Evolutionary conservation across 2,113 vertebrate species (phyloP), one percentile per base, ranked within the genome.

Genomic region (Rhegmatorhina hoffmannsi): DNA sequence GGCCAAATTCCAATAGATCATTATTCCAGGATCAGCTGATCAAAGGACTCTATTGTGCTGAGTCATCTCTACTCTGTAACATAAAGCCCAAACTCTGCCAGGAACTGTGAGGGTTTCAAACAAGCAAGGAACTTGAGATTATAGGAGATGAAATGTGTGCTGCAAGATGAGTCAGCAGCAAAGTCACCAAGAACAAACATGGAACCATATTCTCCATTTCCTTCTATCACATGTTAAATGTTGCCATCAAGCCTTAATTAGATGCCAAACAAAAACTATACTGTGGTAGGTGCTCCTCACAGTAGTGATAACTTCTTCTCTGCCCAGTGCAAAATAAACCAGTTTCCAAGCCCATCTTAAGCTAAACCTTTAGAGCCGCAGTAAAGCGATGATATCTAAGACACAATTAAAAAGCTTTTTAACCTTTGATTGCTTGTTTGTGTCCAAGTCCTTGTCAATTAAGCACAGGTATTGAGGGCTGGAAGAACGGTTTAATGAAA

Each of bases 361-460:
- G 13, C 2, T 34, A n/a, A 72, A 46, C 13, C 17, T 80, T 73
- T 20, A 33, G 17, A 18, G 10, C 16, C 66, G 2, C 43, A 76
- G 34, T 49, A 73, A 85, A 59, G 13, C 29, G 46, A 7, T 0
- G 1, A 20, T 38, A 50, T 19, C 43, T 38, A 73, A 5, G 7
- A 38, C 62, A 95, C 9, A 84, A 73, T 88, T 90, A 13, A 74
- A 92, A 74, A 82, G 26, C 44, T 89, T 85, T 92, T 93, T 83
- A 90, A 87, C 70, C n/a, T 79, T 91, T 75, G 68, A 68, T 52
- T 85, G 36, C 66, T 75, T 79, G 31, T 28, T 91, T 91, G 87
- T 74, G 18, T 77, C 28, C 7, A 70, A 83, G 26, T 58, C 59
- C 43, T 38, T 77, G 59, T 70, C 88, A 84, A 64, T 68, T 94